Conservation (phyloP, 2,113 vertebrate species). For the Pholis gunnellus region DNA sequence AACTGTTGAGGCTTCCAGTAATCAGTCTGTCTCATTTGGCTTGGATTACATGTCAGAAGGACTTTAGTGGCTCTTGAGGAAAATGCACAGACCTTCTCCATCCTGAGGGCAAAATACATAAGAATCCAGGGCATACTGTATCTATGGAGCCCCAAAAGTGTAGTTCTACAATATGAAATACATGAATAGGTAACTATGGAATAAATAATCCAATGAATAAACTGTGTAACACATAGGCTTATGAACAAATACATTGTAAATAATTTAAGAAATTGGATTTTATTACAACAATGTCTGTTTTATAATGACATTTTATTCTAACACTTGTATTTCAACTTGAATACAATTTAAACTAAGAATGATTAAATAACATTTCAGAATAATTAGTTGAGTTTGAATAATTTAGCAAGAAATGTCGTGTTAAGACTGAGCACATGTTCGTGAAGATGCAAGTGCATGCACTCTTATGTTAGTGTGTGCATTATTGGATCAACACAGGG, state of each 20-base stretch:
- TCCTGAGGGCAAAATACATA: slow-evolving; percentile 18
- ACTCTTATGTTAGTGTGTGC: neutral
- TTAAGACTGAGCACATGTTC: too few relatives aligned
- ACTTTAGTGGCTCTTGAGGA: slow-evolving; percentile 40
- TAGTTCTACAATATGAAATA: neutral
- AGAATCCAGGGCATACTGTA: slow-evolving; percentile 3
- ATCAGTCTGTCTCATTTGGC: slow-evolving; percentile 68
- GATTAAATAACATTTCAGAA: neutral
- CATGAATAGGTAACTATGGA: neutral
- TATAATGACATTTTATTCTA: neutral
- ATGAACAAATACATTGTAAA: neutral
- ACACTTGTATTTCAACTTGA: neutral
- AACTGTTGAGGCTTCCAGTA: slow-evolving; percentile 44
- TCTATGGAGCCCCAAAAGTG: neutral
- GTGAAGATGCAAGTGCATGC: too few relatives aligned
- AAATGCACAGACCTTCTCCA: slow-evolving; percentile 45
- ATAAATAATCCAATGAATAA: neutral
- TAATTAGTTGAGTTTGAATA: neutral
- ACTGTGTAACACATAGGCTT: neutral
- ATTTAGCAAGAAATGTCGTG: too few relatives aligned
- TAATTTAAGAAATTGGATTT: neutral
- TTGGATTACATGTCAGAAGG: slow-evolving; percentile 58
- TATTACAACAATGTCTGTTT: neutral
- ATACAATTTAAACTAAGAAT: neutral
- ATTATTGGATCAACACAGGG: slow-evolving; percentile 36